Conservation (phyloP, 2,113 vertebrate genomes). For the Pygoscelis antarcticus region DNA sequence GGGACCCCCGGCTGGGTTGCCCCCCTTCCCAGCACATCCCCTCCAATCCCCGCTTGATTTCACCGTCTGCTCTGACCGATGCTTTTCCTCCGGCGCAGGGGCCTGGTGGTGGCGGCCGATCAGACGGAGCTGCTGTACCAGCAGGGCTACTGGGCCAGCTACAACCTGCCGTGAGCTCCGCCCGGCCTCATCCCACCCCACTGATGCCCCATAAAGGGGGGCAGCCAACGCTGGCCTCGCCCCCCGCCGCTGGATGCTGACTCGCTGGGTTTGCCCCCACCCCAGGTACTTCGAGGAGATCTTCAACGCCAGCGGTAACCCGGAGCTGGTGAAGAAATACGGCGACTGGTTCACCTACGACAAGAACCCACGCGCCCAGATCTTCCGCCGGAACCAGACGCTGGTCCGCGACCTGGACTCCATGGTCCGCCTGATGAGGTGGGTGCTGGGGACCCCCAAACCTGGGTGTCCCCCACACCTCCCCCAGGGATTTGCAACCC, state of each 20-base stretch:
- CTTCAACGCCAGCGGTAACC: conserved; percentile 88
- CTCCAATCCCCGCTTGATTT: accelerated
- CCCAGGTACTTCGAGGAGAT: conserved; percentile 84
- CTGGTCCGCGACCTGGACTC: conserved; percentile 83
- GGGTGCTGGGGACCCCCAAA: background rate
- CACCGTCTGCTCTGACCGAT: accelerated
- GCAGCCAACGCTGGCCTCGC: background rate
- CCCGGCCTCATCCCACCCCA: background rate
- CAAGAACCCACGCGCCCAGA: conserved; percentile 87
- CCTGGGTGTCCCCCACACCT: accelerated
- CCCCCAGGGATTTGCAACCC: background rate
- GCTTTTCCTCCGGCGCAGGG: conserved; percentile 13
- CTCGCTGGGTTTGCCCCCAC: background rate
- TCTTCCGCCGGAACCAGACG: conserved; percentile 90
- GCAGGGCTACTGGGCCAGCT: conserved; percentile 94
- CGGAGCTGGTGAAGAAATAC: conserved; percentile 82
- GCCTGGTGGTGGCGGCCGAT: conserved; percentile 79
- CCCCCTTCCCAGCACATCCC: background rate
- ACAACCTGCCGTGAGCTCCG: conserved; percentile 88
- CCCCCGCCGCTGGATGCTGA: accelerated
- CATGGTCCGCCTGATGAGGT: conserved; percentile 95
- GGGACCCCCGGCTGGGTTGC: no score
- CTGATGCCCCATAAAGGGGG: accelerated
- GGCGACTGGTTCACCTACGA: conserved; percentile 92
- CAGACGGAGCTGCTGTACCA: conserved; percentile 83